A percentile compares a stretch with the other conserved stretches of the same genome.
These are phyloP conservation scores for Phyllotreta cruciferae DNA, from an alignment of 2,888 invertebrate species.

Conservation along the genomic window DNA sequence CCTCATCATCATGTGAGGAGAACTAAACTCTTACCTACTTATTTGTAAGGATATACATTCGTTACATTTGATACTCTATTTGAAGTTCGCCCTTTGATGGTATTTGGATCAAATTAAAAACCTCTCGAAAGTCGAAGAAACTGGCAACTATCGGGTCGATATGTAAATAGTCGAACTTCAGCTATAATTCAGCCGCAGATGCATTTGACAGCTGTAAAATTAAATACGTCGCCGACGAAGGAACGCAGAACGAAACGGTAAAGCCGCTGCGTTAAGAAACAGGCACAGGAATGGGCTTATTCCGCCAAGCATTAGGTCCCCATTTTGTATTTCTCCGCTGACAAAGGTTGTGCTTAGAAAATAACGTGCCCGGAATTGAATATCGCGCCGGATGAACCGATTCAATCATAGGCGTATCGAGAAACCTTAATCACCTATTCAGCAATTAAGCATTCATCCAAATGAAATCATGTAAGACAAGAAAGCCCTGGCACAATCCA, in stretches of 20 bases:
- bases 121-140: too few relatives aligned
- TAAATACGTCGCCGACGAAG: slow-evolving; percentile 48
- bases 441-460: too few relatives aligned
- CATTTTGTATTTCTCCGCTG: slow-evolving; percentile 49
- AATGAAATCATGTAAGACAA: too few relatives aligned
- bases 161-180: slow-evolving; percentile 51
- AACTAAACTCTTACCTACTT: too few relatives aligned
- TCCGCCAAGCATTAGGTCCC: slow-evolving; percentile 47
- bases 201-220: slow-evolving; percentile 54
- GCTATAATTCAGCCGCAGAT: slow-evolving; percentile 53
- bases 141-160: slow-evolving; percentile 1
- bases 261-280: slow-evolving; percentile 47
- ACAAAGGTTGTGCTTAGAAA: slow-evolving; percentile 50
- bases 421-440: too few relatives aligned
- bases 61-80: too few relatives aligned
- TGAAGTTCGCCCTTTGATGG: too few relatives aligned
- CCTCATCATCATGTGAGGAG: too few relatives aligned
- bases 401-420: not conserved
- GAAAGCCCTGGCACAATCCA: too few relatives aligned
- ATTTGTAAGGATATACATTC: too few relatives aligned
- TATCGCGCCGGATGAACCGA: slow-evolving; percentile 38
- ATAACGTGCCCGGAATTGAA: slow-evolving; percentile 50
- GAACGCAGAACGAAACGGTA: slow-evolving; percentile 9
- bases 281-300: slow-evolving; percentile 44
- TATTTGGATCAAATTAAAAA: too few relatives aligned